These are phyloP conservation scores for Rhyacophila evoluta DNA, from an alignment of 2,888 invertebrate species.

Conservation along the genomic window DNA sequence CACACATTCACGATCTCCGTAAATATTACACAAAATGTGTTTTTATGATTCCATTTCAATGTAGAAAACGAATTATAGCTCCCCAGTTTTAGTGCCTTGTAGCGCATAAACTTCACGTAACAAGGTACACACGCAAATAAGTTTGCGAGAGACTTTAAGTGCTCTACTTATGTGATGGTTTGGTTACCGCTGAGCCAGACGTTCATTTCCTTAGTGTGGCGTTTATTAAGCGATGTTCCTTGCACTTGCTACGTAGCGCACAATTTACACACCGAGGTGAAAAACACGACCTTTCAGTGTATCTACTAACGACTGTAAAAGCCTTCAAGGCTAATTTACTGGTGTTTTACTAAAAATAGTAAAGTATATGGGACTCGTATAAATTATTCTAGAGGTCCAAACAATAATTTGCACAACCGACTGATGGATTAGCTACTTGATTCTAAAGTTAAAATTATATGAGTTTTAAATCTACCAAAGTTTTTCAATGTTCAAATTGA, in stretches of 20 bases:
- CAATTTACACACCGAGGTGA: not conserved
- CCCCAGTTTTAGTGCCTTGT: conserved; percentile 3
- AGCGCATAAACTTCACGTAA: conserved; percentile 1
- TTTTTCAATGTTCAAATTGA: too few relatives aligned
- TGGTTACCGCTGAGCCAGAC: conserved; percentile 13
- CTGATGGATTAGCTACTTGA: too few relatives aligned
- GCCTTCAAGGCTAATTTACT: not conserved
- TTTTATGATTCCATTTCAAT: conserved; percentile 24
- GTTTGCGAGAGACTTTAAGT: conserved; percentile 22
- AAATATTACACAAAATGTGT: conserved; percentile 19
- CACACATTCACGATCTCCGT: not conserved
- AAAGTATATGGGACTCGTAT: too few relatives aligned
- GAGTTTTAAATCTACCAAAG: too few relatives aligned
- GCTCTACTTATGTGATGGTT: conserved; percentile 10
- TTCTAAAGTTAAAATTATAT: too few relatives aligned
- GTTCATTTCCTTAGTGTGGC: conserved; percentile 19
- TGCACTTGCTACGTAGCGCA: conserved; percentile 7
- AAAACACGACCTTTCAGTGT: not conserved
- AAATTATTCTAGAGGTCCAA: too few relatives aligned
- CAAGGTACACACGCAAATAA: conserved; percentile 19
- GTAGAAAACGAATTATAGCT: conserved; percentile 12
- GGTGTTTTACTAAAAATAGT: not conserved
- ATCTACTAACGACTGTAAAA: not conserved
- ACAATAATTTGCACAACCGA: too few relatives aligned
- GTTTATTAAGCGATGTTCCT: conserved; percentile 9